Evolutionary conservation across 2,797 vertebrate genomes (phyloP), one percentile per base, ranked within the genome.

Genomic region (Sebastes itinus): DNA sequence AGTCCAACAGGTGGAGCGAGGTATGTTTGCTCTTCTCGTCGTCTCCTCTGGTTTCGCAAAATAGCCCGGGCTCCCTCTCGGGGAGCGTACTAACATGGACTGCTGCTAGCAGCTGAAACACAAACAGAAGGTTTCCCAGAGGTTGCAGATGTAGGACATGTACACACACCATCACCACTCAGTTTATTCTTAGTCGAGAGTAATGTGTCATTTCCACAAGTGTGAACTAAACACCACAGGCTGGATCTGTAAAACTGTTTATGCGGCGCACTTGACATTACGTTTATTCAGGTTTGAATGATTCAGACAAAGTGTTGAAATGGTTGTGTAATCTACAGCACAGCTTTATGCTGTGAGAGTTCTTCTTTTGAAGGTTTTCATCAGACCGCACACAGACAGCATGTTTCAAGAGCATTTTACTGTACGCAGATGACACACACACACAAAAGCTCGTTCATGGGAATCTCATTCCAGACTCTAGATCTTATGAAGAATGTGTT

Each of bases 1-100:
- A 98, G 90, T 91, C 94, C 86, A 96, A 94, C 82, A 95, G 86
- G 82, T 99, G 98, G 98, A 95, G 91, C 62, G 94, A 96, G 95
- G 98, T 99, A 96, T 85, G 95, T 92, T 82, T 86, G 65, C 38
- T 82, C 58, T 77, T 58, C 70, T 75, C 18, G 10, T 64, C 14
- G 27, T 87, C 80, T 71, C 73, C 49, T 60, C 46, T 42, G 28
- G 46, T 64, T 64, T 80, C 74, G 27, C 65, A 71, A 72, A 88
- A 75, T 68, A 80, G 23, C 75, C 76, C 22, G 2, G 55, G 35
- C 65, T 54, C 35, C 35, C 78, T 83, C 78, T 23, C 27, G 1
- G 80, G 72, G 75, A 60, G 55, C 63, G 2, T 1, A n/a, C 60
- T 62, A 65, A 80, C 71, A 63, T 65, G 72, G 56, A 85, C 75